phyloP scores from a whole-genome alignment of 2,113 vertebrate species.

The Lamprologus tigripictilis region DNA sequence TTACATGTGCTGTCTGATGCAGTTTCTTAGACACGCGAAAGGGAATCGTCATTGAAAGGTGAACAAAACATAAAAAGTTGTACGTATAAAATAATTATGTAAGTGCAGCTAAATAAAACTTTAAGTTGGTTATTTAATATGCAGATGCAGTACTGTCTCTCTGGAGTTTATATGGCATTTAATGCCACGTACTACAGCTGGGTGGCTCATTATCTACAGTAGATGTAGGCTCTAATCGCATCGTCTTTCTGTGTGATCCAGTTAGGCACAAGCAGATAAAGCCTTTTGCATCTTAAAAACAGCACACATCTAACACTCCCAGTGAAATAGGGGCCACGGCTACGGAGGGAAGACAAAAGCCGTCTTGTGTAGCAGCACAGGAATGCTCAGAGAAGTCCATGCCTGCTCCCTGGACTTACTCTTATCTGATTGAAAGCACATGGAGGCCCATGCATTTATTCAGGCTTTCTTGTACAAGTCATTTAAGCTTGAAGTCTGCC shows the following conservation, averaged over 20 bases:
- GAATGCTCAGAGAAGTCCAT: constrained; percentile 47
- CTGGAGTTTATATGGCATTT: background rate
- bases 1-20: background rate
- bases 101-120: background rate
- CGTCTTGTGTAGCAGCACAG: constrained; percentile 25
- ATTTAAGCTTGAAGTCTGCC: background rate
- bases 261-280: constrained; percentile 24
- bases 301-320: background rate
- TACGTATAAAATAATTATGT: background rate
- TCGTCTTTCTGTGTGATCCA: constrained; percentile 27
- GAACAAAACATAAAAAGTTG: background rate
- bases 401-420: constrained; percentile 38
- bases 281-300: constrained; percentile 19
- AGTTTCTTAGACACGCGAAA: background rate
- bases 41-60: background rate
- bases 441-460: constrained; percentile 42
- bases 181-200: background rate
- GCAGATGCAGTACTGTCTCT: background rate
- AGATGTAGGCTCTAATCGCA: constrained; percentile 29
- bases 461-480: constrained; percentile 29
- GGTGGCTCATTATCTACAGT: constrained; percentile 16
- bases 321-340: background rate
- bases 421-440: constrained; percentile 62
- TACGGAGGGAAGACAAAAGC: constrained; percentile 43
- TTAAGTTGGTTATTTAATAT: background rate